Evolutionary conservation across 2,888 invertebrate genomes (phyloP), one percentile per base, ranked within the genome.

Genomic region (Meliscaeva auricollis): DNA sequence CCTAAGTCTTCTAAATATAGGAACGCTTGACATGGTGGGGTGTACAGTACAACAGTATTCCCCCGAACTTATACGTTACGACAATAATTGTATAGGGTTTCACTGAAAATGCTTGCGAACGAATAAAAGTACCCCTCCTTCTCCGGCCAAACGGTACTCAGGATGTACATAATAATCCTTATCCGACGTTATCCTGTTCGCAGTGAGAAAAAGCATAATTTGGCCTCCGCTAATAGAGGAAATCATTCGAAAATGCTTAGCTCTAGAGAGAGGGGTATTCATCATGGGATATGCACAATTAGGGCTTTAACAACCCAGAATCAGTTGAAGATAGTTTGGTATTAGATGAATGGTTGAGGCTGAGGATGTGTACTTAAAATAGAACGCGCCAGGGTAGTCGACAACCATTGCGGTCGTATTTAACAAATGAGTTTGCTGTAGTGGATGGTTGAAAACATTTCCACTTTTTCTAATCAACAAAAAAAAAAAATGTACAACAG

Each of bases 211-310:
- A 60, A 70, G 69, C 69, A 81, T 81, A 85, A 77, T 85, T 85
- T 85, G 32, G 76, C 69, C 72, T 62, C 9, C 81, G 69, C 81
- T 77, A 81, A 85, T 85, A 73, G 85, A 77, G 85, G 85, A 85
- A 85, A 85, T 85, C 77, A 69, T 81, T 81, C 73, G 85, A 85
- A 85, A 85, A 76, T 76, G 64, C 73, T 85, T 69, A 64, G 69
- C 62, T 77, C 54, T 50, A 41, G 13, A 52, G 72, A 20, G 20
- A 7, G 5, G 13, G 26, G 76, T 56, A 64, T 64, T 73, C 81
- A 68, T 76, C 66, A 72, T 76, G 69, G 77, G 85, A 85, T 81
- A 81, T 77, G 81, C 85, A 68, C 81, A 85, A 85, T 85, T 85
- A 85, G 75, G 75, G 68, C 48, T 80, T 85, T 62, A 85, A 80